These are phyloP conservation scores for Abscondita cerata DNA, from an alignment of 2,888 invertebrate genomes.

Conservation along the genomic window DNA sequence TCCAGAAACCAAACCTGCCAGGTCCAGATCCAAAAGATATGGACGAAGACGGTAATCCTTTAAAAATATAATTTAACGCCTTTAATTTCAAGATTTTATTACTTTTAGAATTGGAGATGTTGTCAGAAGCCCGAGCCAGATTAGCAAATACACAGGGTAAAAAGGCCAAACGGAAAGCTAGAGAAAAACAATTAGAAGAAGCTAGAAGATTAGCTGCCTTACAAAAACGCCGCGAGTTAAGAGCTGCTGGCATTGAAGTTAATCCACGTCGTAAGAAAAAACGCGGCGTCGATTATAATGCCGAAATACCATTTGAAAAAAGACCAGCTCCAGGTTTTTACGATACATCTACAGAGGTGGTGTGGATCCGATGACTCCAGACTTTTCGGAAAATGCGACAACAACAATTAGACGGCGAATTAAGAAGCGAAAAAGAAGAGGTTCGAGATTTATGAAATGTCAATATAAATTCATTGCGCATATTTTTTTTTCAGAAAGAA, in stretches of 20 bases:
- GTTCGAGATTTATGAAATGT: no score
- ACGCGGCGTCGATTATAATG: slow-evolving; percentile 95
- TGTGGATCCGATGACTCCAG: slow-evolving; percentile 87
- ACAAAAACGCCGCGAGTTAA: slow-evolving; percentile 96
- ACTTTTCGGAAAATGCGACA: slow-evolving; percentile 90
- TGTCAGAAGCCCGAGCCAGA: slow-evolving; percentile 97
- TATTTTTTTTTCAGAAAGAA: slow-evolving; percentile 74
- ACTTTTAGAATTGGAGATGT: slow-evolving; percentile 91
- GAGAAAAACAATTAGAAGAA: slow-evolving; percentile 98
- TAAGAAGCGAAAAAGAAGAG: slow-evolving; percentile 90
- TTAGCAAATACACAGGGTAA: slow-evolving; percentile 98
- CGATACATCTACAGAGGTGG: slow-evolving; percentile 90
- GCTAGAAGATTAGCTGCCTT: slow-evolving; percentile 94
- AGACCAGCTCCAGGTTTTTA: slow-evolving; percentile 92
- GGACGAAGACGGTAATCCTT: slow-evolving; percentile 93
- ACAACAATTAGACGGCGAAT: slow-evolving; percentile 92
- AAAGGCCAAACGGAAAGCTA: slow-evolving; percentile 91
- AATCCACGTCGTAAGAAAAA: slow-evolving; percentile 71
- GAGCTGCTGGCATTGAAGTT: slow-evolving; percentile 92
- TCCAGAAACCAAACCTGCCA: slow-evolving; percentile 98
- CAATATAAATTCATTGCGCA: no score
- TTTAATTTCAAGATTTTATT: no score
- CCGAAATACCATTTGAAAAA: slow-evolving; percentile 98
- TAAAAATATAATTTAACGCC: no score
- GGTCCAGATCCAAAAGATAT: slow-evolving; percentile 99